Evolutionary conservation across 1,140 invertebrate species (phyloP).

Genomic region (Drosophila arizonae): DNA sequence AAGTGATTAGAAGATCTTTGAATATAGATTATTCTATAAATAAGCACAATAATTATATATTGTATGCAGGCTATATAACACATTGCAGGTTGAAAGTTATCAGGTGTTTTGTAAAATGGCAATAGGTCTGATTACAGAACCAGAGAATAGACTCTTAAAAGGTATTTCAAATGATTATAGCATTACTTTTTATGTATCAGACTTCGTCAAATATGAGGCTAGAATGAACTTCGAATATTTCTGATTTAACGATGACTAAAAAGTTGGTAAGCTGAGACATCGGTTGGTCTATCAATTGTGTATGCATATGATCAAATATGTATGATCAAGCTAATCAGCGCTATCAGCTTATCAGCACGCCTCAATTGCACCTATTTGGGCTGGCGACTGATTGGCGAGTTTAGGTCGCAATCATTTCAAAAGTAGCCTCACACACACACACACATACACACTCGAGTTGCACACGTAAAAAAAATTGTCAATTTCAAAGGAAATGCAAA

Average conservation of each 20-base stretch:
- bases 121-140: too few relatives aligned
- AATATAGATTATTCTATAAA: constrained; percentile 1
- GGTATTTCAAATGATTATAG: too few relatives aligned
- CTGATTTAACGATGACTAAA: too few relatives aligned
- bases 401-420: constrained; percentile 34
- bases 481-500: constrained; percentile 17
- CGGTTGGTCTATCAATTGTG: too few relatives aligned
- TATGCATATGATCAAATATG: background rate
- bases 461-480: background rate
- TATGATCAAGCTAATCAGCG: constrained; percentile 24
- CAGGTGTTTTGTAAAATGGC: constrained; percentile 1
- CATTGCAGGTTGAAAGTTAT: background rate
- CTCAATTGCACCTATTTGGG: constrained; percentile 23
- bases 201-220: too few relatives aligned
- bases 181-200: too few relatives aligned
- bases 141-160: too few relatives aligned
- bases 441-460: constrained; percentile 2
- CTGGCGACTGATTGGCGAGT: constrained; percentile 15
- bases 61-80: background rate
- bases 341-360: constrained; percentile 36
- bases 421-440: constrained; percentile 13
- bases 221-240: too few relatives aligned
- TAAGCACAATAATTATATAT: background rate
- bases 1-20: background rate
- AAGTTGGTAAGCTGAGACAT: too few relatives aligned